Base-by-base conservation (phyloP, 2,888 invertebrate species). In the Clepsis dumicolana region DNA sequence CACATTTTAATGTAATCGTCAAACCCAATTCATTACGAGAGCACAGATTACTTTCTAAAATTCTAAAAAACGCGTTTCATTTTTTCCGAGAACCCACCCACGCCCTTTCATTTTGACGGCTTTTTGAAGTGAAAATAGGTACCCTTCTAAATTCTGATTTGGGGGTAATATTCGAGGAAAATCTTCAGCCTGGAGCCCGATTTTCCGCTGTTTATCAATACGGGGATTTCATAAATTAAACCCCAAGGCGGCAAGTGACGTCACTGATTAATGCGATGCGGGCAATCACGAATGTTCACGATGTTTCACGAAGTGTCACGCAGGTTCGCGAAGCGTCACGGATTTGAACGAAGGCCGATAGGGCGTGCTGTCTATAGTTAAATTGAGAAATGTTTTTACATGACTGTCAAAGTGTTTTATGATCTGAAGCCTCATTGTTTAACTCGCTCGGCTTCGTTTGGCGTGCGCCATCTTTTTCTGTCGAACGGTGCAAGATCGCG, bases 191-290 rank as follows among this genome's bases (percentile, higher is more conserved):
- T 21, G 18, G 12, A 3, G 21, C 48, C 21, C 48, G 48, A 48
- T 48, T 18, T 48, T 21, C 2, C 21, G 18, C 12, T 48, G 48
- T 48, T 48, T 48, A 29, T 54, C 54, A 29, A 54, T 54, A 54
- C 29, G 8, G 16, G 54, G 54, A 29, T 54, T 54, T 54, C 29
- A 8, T 54, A 54, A 54, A 54, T 32, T 54, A 54, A 54, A 29
- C 54, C 54, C 16, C n/a, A 10, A 48, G 48, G 54, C 14, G 27
- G 27, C 18, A 32, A 32, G 48, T 48, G 21, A 48, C 29, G 54
- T 16, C 29, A 29, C 54, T 48, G 48, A 48, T 48, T 48, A 48
- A 48, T 48, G 48, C 21, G 48, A 21, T 21, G 48, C 16, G 44
- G 18, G 48, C 48, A 48, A 48, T 21, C 48, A 48, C 21, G 48